phyloP scores from a whole-genome alignment of 2,797 vertebrate genomes.

The Onychomys torridus region DNA sequence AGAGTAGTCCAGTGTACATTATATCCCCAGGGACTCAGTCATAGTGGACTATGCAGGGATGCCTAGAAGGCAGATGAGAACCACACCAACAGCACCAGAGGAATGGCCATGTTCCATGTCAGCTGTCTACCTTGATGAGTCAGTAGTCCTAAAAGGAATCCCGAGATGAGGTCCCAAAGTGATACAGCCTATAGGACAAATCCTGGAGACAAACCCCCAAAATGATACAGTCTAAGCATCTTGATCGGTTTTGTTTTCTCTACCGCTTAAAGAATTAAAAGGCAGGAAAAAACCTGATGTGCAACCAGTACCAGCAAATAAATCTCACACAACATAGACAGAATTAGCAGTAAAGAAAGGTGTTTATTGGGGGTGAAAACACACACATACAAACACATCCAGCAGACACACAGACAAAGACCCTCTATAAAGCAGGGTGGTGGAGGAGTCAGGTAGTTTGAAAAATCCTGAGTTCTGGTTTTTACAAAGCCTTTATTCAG shows the following conservation, averaged over 20 bases:
- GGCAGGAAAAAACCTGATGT: not conserved
- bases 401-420: not conserved
- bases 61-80: conserved; percentile 93
- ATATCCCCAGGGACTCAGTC: conserved; percentile 94
- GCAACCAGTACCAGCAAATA: not conserved
- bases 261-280: not conserved
- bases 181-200: not conserved
- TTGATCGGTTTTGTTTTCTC: not conserved
- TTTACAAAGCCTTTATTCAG: not conserved
- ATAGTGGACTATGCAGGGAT: conserved; percentile 91
- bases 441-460: not conserved
- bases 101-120: conserved; percentile 92
- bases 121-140: conserved; percentile 90
- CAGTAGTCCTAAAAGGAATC: not conserved
- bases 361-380: not conserved
- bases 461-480: not conserved
- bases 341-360: not conserved
- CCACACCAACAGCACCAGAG: conserved; percentile 92
- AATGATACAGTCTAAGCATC: not conserved
- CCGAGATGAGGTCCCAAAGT: not conserved
- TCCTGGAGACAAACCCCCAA: not conserved
- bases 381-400: too few relatives aligned
- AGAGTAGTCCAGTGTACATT: conserved; percentile 96
- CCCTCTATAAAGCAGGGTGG: not conserved
- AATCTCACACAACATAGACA: not conserved